Evolutionary conservation across 2,113 vertebrate genomes (phyloP), one percentile per base, ranked within the genome.

Genomic region (Helogale parvula): DNA sequence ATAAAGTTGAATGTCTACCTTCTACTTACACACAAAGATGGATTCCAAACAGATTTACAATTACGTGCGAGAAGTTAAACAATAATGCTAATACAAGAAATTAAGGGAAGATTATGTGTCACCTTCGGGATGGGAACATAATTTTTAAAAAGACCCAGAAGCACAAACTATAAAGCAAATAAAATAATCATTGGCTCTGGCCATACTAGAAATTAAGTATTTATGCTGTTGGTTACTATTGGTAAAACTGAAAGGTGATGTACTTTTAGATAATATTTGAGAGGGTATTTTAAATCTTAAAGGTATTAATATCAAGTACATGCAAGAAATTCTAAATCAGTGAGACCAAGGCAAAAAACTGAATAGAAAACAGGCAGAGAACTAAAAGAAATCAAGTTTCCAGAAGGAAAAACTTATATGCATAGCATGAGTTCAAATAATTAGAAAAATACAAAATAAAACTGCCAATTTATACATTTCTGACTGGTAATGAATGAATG

Each of bases 11-110:
- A 79, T 0, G 0, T 29, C 12, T 68, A 50, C 14, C 3, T 47
- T 87, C 47, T 10, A 52, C 9, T 69, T 80, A 45, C 19, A 45
- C 23, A 60, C 25, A 86, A 89, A 93, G 29, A 31, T 81, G 52
- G 60, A 97, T 72, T 94, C 5, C 33, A 96, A 90, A 80, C 31
- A 47, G 9, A 95, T 95, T 93, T 88, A 72, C 71, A 96, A 79
- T 7, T 38, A 63, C 17, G 41, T 47, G 29, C 38, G 29, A 54
- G 84, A 88, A 93, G 5, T 68, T 68, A 96, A 96, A 45, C 4
- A 87, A 81, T 82, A 74, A 31, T 80, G 47, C 2, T 95, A 90
- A 77, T 21, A 87, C 17, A 83, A 88, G 17, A 93, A 93, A 90
- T 23, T 41, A 41, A 65, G 21, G 11, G 45, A 88, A 50, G 74